phyloP scores from a whole-genome alignment of 2,888 invertebrate genomes.

The Acleris emargana region DNA sequence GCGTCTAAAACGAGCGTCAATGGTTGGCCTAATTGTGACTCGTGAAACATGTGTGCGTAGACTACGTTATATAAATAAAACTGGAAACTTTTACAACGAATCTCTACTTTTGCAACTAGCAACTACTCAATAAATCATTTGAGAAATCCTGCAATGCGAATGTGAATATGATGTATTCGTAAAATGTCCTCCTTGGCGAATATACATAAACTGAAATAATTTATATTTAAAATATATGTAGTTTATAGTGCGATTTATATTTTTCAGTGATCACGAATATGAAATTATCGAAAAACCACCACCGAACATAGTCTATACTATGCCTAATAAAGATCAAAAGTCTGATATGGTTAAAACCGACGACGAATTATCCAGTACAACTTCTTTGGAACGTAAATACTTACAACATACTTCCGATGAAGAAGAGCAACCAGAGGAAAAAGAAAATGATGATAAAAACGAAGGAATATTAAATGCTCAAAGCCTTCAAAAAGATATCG shows the following conservation, averaged over 20 bases:
- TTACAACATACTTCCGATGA: conserved; percentile 80
- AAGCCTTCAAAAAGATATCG: conserved; percentile 85
- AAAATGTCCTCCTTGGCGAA: not conserved
- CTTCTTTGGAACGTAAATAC: conserved; percentile 75
- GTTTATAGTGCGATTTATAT: conserved; percentile 38
- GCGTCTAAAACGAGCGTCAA: conserved; percentile 80
- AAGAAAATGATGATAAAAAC: conserved; percentile 58
- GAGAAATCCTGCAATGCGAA: conserved; percentile 49
- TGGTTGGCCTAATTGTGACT: conserved; percentile 81
- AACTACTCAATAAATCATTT: conserved; percentile 36
- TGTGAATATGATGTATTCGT: conserved; percentile 33
- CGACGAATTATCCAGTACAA: conserved; percentile 79
- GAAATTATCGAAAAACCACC: conserved; percentile 92
- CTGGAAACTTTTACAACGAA: conserved; percentile 62
- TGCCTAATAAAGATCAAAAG: conserved; percentile 67
- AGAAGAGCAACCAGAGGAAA: conserved; percentile 67
- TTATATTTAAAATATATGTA: not conserved
- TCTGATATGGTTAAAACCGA: conserved; percentile 67
- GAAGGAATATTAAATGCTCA: conserved; percentile 72
- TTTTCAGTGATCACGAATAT: conserved; percentile 95
- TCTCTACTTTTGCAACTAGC: conserved; percentile 60
- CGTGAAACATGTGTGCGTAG: conserved; percentile 62
- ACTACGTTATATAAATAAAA: conserved; percentile 70
- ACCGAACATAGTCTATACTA: conserved; percentile 68
- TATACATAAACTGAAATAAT: not conserved